phyloP scores from a whole-genome alignment of 2,113 vertebrate genomes.

The Mobula birostris region DNA sequence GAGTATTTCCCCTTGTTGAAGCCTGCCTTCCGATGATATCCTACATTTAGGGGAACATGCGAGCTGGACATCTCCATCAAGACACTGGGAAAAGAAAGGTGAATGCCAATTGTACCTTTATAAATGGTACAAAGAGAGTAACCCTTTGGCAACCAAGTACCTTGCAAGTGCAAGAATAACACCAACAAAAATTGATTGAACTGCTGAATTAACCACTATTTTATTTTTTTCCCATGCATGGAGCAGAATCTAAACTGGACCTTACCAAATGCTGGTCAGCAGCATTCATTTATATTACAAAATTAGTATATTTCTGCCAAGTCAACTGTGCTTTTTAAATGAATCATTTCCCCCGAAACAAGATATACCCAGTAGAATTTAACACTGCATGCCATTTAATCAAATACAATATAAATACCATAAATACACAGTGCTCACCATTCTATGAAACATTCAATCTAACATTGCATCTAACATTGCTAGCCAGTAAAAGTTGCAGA shows the following conservation, averaged over 20 bases:
- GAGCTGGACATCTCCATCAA: not conserved
- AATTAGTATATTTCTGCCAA: not conserved
- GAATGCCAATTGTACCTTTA: not conserved
- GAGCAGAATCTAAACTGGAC: not conserved
- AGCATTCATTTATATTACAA: not conserved
- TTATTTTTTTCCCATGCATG: not conserved
- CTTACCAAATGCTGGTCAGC: not conserved
- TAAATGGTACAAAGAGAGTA: not conserved
- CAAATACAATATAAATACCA: not conserved
- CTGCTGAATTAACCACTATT: not conserved
- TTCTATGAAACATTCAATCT: not conserved
- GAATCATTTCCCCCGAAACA: not conserved
- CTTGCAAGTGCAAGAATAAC: not conserved
- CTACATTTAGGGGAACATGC: not conserved
- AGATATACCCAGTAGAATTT: not conserved
- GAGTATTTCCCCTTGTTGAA: not conserved
- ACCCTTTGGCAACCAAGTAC: not conserved
- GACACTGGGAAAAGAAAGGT: not conserved
- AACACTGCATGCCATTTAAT: not conserved
- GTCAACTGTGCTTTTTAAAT: not conserved
- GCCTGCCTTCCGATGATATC: not conserved
- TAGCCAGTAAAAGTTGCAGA: not conserved
- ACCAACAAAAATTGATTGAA: not conserved
- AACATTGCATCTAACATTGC: not conserved
- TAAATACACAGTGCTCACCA: not conserved